Evolutionary conservation across 2,888 invertebrate species (phyloP).

Genomic region (Kryphioiulus occultus): DNA sequence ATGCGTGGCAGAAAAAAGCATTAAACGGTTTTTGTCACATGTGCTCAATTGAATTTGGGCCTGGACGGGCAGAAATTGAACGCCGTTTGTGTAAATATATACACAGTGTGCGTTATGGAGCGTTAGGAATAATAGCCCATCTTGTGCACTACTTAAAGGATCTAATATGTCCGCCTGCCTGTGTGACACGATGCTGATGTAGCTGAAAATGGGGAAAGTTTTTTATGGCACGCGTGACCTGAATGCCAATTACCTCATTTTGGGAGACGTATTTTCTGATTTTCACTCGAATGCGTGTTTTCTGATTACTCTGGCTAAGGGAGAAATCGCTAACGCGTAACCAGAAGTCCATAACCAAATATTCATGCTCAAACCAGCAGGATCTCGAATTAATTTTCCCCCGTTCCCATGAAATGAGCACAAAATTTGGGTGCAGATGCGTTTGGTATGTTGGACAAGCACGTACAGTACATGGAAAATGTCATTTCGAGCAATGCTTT

Average conservation of each 20-base stretch:
- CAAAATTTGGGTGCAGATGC: too few species aligned
- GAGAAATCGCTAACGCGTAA: background rate
- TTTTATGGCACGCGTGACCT: slow-evolving; percentile 1
- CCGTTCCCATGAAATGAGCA: too few species aligned
- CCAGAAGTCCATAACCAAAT: background rate
- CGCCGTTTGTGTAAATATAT: background rate
- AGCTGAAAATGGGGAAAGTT: slow-evolving; percentile 24
- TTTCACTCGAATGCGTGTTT: background rate
- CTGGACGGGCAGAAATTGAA: background rate
- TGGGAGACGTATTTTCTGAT: background rate
- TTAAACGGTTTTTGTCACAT: background rate
- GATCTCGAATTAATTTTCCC: too few species aligned
- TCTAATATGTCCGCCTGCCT: slow-evolving; percentile 1
- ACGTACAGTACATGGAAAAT: too few species aligned
- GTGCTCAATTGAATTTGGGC: slow-evolving; percentile 29
- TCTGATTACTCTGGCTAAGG: background rate
- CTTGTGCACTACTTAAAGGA: slow-evolving; percentile 35
- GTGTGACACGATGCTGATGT: slow-evolving; percentile 26
- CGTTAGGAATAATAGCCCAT: slow-evolving; percentile 25
- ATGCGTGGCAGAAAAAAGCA: background rate
- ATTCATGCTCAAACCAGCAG: too few species aligned
- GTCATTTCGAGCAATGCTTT: too few species aligned
- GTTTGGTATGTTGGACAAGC: too few species aligned
- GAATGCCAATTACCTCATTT: slow-evolving; percentile 20
- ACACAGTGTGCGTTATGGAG: background rate